A percentile compares a stretch with the other conserved stretches of the same genome.
Conservation (phyloP, 2,797 vertebrate genomes). For the Lycodopsis pacificus region DNA sequence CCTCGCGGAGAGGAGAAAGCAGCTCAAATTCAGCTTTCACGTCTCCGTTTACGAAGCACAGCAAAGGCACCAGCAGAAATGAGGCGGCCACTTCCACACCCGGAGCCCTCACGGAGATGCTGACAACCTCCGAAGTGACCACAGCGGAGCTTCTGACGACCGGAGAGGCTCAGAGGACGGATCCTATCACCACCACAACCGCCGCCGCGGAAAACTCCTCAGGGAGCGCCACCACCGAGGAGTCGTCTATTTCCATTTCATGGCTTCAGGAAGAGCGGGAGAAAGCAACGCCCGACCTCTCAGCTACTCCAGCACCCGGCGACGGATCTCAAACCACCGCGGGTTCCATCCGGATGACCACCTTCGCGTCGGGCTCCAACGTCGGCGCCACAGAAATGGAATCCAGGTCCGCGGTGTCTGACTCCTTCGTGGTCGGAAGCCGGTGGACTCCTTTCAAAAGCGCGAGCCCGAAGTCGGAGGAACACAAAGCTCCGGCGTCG, state of each 20-base stretch:
- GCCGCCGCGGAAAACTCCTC: constrained; percentile 25
- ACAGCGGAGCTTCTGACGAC: constrained; percentile 44
- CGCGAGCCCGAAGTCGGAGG: constrained; percentile 52
- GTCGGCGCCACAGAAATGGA: constrained; percentile 66
- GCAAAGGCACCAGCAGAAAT: constrained; percentile 35
- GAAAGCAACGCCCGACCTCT: constrained; percentile 22
- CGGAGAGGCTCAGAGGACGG: constrained; percentile 38
- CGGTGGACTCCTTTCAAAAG: constrained; percentile 65
- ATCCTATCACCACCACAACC: constrained; percentile 31
- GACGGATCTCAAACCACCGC: constrained; percentile 30
- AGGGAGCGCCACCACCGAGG: constrained; percentile 44
- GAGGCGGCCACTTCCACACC: constrained; percentile 38
- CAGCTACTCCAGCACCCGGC: constrained; percentile 35
- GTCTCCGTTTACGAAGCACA: constrained; percentile 60
- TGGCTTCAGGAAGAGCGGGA: constrained; percentile 70
- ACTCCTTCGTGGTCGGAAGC: constrained; percentile 75
- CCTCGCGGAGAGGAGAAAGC: constrained; percentile 32
- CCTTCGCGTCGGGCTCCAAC: constrained; percentile 29
- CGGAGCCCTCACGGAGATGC: constrained; percentile 46
- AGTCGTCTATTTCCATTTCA: constrained; percentile 70
- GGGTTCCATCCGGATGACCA: constrained; percentile 51
- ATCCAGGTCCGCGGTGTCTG: constrained; percentile 76
- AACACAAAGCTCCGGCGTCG: constrained; percentile 44
- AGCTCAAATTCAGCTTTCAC: constrained; percentile 47
- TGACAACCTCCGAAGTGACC: constrained; percentile 66